These are phyloP conservation scores for Sipha flava DNA, from an alignment of 1,140 invertebrate genomes.

Conservation along the genomic window DNA sequence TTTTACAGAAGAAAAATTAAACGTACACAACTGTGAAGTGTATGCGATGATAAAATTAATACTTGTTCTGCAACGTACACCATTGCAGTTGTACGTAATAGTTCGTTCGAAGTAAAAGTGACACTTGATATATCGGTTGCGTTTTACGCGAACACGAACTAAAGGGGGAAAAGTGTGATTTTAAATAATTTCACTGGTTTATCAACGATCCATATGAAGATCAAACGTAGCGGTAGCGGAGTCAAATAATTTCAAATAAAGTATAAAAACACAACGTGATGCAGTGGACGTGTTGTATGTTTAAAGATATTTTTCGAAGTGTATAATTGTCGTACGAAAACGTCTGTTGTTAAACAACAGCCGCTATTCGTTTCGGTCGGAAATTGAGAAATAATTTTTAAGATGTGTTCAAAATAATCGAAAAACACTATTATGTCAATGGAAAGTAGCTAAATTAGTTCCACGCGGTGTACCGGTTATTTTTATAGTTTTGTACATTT, in stretches of 20 bases:
- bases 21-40: not conserved
- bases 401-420: too few relatives aligned
- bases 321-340: too few relatives aligned
- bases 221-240: too few relatives aligned
- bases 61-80: too few relatives aligned
- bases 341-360: not conserved
- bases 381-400: too few relatives aligned
- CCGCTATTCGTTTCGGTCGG: too few relatives aligned
- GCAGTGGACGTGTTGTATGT: not conserved
- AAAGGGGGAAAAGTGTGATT: not conserved
- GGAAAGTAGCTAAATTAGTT: too few relatives aligned
- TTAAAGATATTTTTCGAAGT: too few relatives aligned
- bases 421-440: too few relatives aligned
- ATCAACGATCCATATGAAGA: not conserved
- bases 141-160: not conserved
- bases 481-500: too few relatives aligned
- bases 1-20: too few relatives aligned
- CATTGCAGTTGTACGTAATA: not conserved
- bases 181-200: not conserved
- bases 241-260: not conserved
- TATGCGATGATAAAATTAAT: not conserved
- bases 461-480: too few relatives aligned
- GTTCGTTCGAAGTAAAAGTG: not conserved
- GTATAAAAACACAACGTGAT: not conserved
- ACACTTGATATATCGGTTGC: not conserved